phyloP scores from a whole-genome alignment of 2,888 invertebrate species.

The Ceraclea dissimilis region DNA sequence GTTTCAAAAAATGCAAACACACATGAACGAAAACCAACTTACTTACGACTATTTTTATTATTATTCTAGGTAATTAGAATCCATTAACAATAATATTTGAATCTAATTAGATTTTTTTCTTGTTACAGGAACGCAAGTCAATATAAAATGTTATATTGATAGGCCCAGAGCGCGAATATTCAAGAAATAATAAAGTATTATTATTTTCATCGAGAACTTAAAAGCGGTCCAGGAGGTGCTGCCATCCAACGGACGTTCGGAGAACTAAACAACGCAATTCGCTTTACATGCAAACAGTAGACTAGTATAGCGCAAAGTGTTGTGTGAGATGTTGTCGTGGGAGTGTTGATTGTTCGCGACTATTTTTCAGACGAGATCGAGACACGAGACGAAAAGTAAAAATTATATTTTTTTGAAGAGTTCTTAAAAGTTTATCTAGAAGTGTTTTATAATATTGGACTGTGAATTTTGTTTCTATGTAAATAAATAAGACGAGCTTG shows the following conservation, averaged over 20 bases:
- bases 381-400: neutral
- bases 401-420: neutral
- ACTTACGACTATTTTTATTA: too few relatives aligned
- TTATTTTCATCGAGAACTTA: neutral
- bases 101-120: too few relatives aligned
- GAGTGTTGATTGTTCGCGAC: neutral
- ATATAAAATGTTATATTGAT: neutral
- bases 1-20: too few relatives aligned
- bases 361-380: neutral
- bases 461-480: neutral
- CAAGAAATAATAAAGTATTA: neutral
- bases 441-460: neutral
- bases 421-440: neutral
- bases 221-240: constrained; percentile 17
- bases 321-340: constrained; percentile 2
- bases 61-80: too few relatives aligned
- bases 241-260: constrained; percentile 12
- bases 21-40: too few relatives aligned
- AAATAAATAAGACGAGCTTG: neutral
- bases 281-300: neutral
- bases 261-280: neutral
- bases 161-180: neutral
- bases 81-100: too few relatives aligned
- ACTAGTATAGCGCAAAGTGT: constrained; percentile 11
- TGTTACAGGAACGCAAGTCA: too few relatives aligned